Conservation (phyloP, 2,888 invertebrate species). For the Aelia acuminata region DNA sequence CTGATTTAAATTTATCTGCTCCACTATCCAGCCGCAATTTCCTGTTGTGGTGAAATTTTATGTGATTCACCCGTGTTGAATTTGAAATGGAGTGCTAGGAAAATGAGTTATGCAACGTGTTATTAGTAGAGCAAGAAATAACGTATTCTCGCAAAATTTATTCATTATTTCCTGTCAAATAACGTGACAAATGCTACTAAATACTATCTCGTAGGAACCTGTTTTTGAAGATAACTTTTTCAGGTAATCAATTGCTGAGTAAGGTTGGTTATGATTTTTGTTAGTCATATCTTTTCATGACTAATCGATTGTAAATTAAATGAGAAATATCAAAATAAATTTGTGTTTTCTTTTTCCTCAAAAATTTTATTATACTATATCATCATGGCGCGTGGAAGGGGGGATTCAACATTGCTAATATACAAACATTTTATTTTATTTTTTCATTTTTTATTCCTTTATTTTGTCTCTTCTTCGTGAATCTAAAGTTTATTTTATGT, state of each 20-base stretch:
- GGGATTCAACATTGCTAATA: too few species aligned
- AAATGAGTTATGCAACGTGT: too few species aligned
- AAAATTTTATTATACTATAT: too few species aligned
- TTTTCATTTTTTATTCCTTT: too few species aligned
- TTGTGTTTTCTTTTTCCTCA: too few species aligned
- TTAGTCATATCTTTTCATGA: not conserved
- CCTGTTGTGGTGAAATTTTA: not conserved
- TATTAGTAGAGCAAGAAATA: not conserved
- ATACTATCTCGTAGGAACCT: not conserved
- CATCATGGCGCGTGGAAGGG: too few species aligned
- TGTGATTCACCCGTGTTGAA: not conserved
- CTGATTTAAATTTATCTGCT: not conserved
- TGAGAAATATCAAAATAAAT: too few species aligned
- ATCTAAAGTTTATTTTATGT: too few species aligned
- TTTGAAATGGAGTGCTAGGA: not conserved
- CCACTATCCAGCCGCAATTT: not conserved
- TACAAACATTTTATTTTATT: too few species aligned
- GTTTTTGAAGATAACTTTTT: not conserved
- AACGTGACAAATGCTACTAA: not conserved
- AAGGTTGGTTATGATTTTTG: not conserved
- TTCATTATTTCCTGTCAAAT: not conserved
- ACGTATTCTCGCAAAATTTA: not conserved
- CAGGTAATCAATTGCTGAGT: not conserved
- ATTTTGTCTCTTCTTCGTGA: too few species aligned
- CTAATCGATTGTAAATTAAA: not conserved